phyloP scores from a whole-genome alignment of 1,140 invertebrate genomes.

The Drosophila triauraria region DNA sequence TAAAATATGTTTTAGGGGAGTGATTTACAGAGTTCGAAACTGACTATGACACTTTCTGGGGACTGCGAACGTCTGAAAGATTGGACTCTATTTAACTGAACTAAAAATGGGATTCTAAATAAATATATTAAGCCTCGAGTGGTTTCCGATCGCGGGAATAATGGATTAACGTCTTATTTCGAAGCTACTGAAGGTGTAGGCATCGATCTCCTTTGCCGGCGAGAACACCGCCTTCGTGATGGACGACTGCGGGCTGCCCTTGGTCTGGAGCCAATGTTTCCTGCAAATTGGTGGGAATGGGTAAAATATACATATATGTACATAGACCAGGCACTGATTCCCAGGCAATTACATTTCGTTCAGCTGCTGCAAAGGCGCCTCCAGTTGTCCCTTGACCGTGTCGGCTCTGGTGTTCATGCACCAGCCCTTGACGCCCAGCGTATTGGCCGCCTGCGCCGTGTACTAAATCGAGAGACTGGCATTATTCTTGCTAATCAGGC shows the following conservation, averaged over 20 bases:
- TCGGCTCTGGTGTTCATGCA: conserved; percentile 89
- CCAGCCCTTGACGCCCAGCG: conserved; percentile 88
- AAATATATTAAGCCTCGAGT: neutral
- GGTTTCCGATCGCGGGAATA: too few species aligned
- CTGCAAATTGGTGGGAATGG: conserved; percentile 39
- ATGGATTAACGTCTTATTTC: conserved; percentile 45
- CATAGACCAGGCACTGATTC: neutral
- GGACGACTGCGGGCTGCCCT: conserved; percentile 88
- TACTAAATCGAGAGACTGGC: conserved; percentile 85
- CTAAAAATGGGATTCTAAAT: neutral
- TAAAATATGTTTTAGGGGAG: neutral
- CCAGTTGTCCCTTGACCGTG: conserved; percentile 89
- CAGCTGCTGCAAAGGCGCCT: conserved; percentile 87
- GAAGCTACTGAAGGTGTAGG: conserved; percentile 54
- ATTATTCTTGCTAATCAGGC: neutral
- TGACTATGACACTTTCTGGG: neutral
- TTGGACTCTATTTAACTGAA: neutral
- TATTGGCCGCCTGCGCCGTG: conserved; percentile 87
- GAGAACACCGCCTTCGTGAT: conserved; percentile 88
- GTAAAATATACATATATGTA: neutral
- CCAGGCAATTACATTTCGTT: conserved; percentile 87
- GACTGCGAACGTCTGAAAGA: neutral
- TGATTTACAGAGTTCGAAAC: neutral
- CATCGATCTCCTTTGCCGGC: conserved; percentile 38
- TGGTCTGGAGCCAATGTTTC: conserved; percentile 75